Conservation (phyloP, 2,113 vertebrate species). For the Erythrolamprus reginae region DNA sequence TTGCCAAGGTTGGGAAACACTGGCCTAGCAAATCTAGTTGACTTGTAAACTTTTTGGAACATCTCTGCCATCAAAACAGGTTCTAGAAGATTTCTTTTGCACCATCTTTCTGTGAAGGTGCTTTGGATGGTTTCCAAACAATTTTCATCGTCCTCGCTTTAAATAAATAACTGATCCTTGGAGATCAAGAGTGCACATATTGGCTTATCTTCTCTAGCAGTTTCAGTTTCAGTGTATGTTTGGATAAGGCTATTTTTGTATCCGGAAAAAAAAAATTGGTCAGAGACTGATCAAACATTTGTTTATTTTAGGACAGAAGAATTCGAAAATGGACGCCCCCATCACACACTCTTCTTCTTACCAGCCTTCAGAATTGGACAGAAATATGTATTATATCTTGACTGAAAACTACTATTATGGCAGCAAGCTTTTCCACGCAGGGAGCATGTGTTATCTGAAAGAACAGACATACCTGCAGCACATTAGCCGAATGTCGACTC, state of each 20-base stretch:
- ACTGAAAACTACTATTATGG: constrained; percentile 32
- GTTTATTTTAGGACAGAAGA: constrained; percentile 14
- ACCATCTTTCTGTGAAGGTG: neutral
- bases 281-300: neutral
- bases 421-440: constrained; percentile 28
- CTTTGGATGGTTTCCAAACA: neutral
- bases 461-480: constrained; percentile 23
- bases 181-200: neutral
- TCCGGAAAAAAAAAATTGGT: neutral
- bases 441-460: constrained; percentile 61
- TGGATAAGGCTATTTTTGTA: too few species aligned
- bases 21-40: neutral
- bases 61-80: neutral
- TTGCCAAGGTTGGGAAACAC: too few species aligned
- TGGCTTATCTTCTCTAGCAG: neutral
- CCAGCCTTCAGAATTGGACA: neutral
- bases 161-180: neutral
- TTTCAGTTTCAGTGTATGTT: neutral
- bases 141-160: neutral
- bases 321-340: neutral
- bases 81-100: neutral
- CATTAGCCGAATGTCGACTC: rapidly evolving
- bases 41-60: neutral
- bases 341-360: neutral
- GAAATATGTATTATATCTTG: constrained; percentile 70